Percentiles rank a stretch among this genome's conserved stretches.
phyloP scores from a whole-genome alignment of 2,888 invertebrate species.

The Hipparchia semele region DNA sequence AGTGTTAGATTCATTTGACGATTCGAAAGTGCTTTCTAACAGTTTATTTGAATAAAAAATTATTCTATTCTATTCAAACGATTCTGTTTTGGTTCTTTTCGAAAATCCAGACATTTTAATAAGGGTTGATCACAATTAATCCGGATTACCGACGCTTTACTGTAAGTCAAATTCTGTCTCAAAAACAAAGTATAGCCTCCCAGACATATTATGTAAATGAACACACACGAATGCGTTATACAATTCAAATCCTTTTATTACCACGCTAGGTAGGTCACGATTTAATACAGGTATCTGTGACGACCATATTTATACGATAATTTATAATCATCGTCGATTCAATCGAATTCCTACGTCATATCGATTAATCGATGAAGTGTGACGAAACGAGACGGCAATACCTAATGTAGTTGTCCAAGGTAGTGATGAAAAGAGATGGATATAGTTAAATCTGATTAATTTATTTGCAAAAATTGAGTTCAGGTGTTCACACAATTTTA shows the following conservation, averaged over 20 bases:
- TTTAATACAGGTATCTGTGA: slow-evolving; percentile 23
- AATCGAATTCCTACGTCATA: slow-evolving; percentile 37
- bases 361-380: slow-evolving; percentile 35
- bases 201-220: slow-evolving; percentile 19
- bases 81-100: too few species aligned
- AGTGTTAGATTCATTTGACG: too few species aligned
- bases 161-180: neutral
- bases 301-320: slow-evolving; percentile 24
- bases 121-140: too few species aligned
- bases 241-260: slow-evolving; percentile 3
- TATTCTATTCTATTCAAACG: too few species aligned
- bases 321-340: slow-evolving; percentile 27
- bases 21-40: too few species aligned
- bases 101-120: too few species aligned
- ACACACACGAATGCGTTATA: neutral
- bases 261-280: slow-evolving; percentile 11
- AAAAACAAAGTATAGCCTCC: slow-evolving; percentile 4
- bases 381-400: slow-evolving; percentile 46
- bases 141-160: too few species aligned
- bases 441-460: slow-evolving; percentile 44
- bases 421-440: slow-evolving; percentile 48
- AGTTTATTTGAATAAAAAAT: too few species aligned
- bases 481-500: too few species aligned
- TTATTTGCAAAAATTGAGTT: too few species aligned
- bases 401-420: slow-evolving; percentile 50